A percentile compares a stretch with the other conserved stretches of the same genome.
Conservation (phyloP, 2,888 invertebrate genomes). For the Molanna angustata region DNA sequence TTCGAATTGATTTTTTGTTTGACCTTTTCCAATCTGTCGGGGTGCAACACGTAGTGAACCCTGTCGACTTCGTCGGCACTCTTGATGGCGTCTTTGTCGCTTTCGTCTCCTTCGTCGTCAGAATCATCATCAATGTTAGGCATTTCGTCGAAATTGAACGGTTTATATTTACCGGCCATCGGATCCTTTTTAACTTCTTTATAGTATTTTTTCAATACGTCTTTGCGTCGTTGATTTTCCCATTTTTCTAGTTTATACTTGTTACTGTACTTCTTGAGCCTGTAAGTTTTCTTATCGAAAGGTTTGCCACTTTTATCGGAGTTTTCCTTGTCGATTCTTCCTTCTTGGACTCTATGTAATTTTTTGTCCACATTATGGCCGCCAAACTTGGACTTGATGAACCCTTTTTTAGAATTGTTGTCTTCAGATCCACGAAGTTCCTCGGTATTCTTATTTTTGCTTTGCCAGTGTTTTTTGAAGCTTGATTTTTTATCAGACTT, state of each 20-base stretch:
- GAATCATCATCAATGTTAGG: conserved; percentile 34
- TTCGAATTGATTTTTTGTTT: conserved; percentile 13
- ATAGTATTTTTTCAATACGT: conserved; percentile 54
- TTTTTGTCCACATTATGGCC: conserved; percentile 9
- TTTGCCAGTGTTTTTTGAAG: too few species aligned
- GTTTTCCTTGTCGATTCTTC: conserved; percentile 5
- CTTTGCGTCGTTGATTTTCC: conserved; percentile 63
- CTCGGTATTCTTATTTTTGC: too few species aligned
- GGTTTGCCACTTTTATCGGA: conserved; percentile 49
- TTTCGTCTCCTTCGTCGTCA: conserved; percentile 37
- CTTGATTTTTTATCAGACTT: neutral
- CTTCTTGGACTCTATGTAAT: neutral
- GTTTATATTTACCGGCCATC: conserved; percentile 46
- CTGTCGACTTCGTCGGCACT: conserved; percentile 31
- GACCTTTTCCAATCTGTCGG: conserved; percentile 44
- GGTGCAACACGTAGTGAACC: conserved; percentile 42
- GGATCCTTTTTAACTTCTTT: conserved; percentile 55
- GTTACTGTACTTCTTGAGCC: conserved; percentile 66
- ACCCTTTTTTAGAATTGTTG: neutral
- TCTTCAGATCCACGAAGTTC: neutral
- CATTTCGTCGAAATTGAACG: conserved; percentile 51
- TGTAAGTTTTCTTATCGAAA: conserved; percentile 66
- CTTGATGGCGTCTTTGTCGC: conserved; percentile 15
- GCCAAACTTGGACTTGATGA: conserved; percentile 9
- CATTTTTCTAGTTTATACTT: conserved; percentile 67